A percentile compares a stretch with the other conserved stretches of the same genome.
Evolutionary conservation across 1,140 invertebrate genomes (phyloP).

Genomic region (Zaprionus taronus): DNA sequence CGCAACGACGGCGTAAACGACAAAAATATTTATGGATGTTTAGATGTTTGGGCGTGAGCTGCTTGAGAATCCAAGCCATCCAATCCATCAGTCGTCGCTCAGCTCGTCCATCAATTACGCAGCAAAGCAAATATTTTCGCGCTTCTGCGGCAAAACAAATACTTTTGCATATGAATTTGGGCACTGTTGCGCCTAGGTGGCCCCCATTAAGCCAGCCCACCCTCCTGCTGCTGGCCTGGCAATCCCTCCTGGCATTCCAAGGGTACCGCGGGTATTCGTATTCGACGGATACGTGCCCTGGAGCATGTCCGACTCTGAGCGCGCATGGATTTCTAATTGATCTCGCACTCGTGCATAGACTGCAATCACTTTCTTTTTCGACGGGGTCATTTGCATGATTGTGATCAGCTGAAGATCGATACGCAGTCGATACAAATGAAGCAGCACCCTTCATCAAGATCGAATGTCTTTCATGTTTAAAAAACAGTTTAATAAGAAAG

Average conservation of each 20-base stretch:
- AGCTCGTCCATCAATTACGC: slow-evolving; percentile 59
- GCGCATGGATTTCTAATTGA: slow-evolving; percentile 31
- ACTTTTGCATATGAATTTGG: slow-evolving; percentile 69
- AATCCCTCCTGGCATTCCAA: slow-evolving; percentile 45
- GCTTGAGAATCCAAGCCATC: slow-evolving; percentile 56
- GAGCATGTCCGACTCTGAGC: slow-evolving; percentile 56
- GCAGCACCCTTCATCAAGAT: no score
- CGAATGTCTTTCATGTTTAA: no score
- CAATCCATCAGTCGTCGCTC: slow-evolving; percentile 8
- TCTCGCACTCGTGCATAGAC: not conserved
- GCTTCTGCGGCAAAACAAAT: slow-evolving; percentile 50
- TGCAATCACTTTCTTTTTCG: slow-evolving; percentile 55
- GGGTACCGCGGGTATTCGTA: slow-evolving; percentile 35
- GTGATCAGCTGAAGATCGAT: not conserved
- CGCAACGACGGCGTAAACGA: slow-evolving; percentile 52
- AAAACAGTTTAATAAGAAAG: no score
- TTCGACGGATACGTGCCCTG: slow-evolving; percentile 54
- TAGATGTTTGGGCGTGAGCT: slow-evolving; percentile 67
- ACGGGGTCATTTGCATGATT: not conserved
- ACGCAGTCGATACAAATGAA: no score
- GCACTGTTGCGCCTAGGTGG: slow-evolving; percentile 62
- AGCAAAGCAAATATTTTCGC: slow-evolving; percentile 65
- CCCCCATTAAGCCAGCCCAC: slow-evolving; percentile 11
- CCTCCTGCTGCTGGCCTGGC: not conserved
- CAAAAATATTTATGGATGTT: slow-evolving; percentile 82